Evolutionary conservation across 2,888 invertebrate species (phyloP).

Genomic region (Eremobia ochroleuca): DNA sequence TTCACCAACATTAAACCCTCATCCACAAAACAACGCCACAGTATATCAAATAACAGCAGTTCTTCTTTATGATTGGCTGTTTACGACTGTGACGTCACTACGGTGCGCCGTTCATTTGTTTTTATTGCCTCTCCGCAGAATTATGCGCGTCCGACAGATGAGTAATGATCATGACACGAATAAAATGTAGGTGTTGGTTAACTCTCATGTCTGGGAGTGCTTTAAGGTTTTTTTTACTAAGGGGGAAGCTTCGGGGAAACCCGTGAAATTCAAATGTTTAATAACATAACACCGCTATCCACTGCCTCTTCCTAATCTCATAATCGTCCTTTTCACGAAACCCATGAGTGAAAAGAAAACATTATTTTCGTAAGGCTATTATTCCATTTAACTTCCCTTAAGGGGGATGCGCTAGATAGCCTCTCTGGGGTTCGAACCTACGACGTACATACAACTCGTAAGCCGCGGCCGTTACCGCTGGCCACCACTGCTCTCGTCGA

Average conservation of each 20-base stretch:
- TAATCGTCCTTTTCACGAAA: no score
- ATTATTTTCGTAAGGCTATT: no score
- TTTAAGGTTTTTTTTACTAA: not conserved
- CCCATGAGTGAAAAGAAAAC: no score
- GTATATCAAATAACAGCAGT: conserved; percentile 25
- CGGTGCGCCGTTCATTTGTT: conserved; percentile 42
- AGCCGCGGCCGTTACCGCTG: no score
- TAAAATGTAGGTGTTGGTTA: conserved; percentile 38
- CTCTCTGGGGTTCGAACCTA: no score
- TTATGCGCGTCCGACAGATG: conserved; percentile 30
- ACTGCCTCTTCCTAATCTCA: no score
- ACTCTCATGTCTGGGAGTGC: not conserved
- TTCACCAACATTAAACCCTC: not conserved
- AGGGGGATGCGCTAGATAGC: no score
- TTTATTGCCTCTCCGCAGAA: conserved; percentile 35
- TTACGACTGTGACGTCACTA: conserved; percentile 36
- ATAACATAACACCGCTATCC: no score
- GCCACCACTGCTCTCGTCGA: not conserved
- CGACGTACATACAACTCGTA: no score
- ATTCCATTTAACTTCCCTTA: no score
- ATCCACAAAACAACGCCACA: conserved; percentile 8
- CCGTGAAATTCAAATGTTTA: not conserved
- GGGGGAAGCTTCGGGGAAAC: not conserved
- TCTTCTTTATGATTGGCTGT: conserved; percentile 45
- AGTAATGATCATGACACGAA: conserved; percentile 36